Base-by-base conservation (phyloP, 2,888 invertebrate species). In the Stenurella melanura region DNA sequence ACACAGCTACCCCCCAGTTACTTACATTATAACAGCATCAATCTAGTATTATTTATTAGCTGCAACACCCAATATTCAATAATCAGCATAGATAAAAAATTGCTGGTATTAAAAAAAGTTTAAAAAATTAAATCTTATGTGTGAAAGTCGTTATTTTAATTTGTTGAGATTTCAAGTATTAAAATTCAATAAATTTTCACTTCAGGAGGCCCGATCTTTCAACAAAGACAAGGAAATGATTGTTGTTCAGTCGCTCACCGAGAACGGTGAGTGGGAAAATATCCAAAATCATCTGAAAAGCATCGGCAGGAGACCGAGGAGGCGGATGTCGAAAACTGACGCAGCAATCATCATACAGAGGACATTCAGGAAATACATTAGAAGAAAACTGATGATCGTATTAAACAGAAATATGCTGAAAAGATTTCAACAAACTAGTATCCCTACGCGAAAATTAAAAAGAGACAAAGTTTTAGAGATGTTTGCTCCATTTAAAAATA, bases 281-380 rank as follows among this genome's bases (percentile, higher is more conserved):
- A 26, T 61, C 17, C 71, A 63, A 7, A 30, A 12, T 17, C 21
- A 61, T 15, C 18, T 61, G 12, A 61, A 50, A 30, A 30, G 1
- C 0, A 5, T 12, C 26, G 63, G 54, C 9, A 19, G 63, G 26
- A 73, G 38, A 66, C 12, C 26, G 18, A 67, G 38, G 7, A 61
- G 58, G 18, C 68, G 72, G 19, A 30, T 77, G 64, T 42, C 70
- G 11, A 67, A 67, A 34, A 19, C 60, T 12, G 74, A 82, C 15
- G 82, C 81, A 1, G 81, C 82, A 15, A 70, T 58, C 12, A 77
- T 77, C 15, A 81, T 83, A 56, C 83, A 83, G 61, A 80, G 76
- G 58, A 80, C 81, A n/a, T 83, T 74, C 57, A 78, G 81, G 57
- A 75, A 61, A 21, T 79, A 76, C 66, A 76, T 54, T 57, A 66